Evolutionary conservation across 2,113 vertebrate genomes (phyloP), one percentile per base, ranked within the genome.

Genomic region (Anolis sagrei): DNA sequence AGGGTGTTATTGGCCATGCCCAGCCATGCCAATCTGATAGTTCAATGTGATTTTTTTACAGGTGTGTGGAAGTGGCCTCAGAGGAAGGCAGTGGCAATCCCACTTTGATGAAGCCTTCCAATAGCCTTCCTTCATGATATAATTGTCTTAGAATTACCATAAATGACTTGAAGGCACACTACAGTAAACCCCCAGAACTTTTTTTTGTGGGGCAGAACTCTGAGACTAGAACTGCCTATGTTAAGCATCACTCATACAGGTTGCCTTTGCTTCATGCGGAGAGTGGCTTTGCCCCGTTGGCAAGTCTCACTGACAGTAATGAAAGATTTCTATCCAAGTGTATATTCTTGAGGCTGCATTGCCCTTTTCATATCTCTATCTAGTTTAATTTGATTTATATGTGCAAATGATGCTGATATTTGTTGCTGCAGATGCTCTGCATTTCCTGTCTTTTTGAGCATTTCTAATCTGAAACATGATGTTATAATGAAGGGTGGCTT

Each of bases 341-440:
- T 66, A 79, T 49, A 88, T 88, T 83, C 39, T 76, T 44, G 76
- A 79, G 19, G 23, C 11, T 66, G 82, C n/a, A 79, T 7, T 91
- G 44, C 4, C 78, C 70, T 32, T 68, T 82, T 86, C 62, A 7
- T 69, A 25, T 7, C 48, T 81, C 76, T 74, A 84, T 70, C 58
- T 69, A 74, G 69, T 54, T 11, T 87, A 83, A 83, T 90, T 84
- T 87, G 5, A 39, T 29, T 23, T 84, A 10, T 77, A 81, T 75
- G 0, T 1, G 44, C 76, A 89, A 76, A 90, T 0, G 0, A 70
- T 11, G 36, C 36, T 69, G 83, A 66, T 84, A 36, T 84, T 51
- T 64, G 62, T 48, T 54, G 25, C 64, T 48, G 36, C 54, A 85
- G 39, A 18, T 62, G 69, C 11, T 7, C 29, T 29, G 34, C 61